phyloP scores from a whole-genome alignment of 1,140 invertebrate genomes.

The Monomorium pharaonis region DNA sequence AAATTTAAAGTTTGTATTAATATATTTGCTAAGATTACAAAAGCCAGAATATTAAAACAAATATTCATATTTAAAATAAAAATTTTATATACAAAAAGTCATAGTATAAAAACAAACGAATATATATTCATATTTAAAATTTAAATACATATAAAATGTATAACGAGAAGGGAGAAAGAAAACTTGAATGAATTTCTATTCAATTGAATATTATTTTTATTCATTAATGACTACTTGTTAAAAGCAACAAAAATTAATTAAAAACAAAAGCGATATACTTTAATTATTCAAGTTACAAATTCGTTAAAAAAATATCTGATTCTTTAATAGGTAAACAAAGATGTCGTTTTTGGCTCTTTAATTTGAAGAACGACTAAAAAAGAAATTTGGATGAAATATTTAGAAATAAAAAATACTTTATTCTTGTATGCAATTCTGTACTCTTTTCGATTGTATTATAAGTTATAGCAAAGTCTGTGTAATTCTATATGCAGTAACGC shows the following conservation, averaged over 20 bases:
- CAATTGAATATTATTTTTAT: not conserved
- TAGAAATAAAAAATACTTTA: not conserved
- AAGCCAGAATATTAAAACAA: not conserved
- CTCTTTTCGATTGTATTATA: not conserved
- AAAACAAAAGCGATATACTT: not conserved
- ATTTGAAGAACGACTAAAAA: too few species aligned
- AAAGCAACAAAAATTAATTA: too few species aligned
- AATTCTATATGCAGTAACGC: not conserved
- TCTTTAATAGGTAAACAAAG: not conserved
- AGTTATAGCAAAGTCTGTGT: not conserved
- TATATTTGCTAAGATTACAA: not conserved
- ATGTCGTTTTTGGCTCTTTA: not conserved
- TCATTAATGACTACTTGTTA: not conserved
- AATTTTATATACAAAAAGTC: too few species aligned
- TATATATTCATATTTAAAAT: constrained; percentile 1
- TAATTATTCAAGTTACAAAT: not conserved
- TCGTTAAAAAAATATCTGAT: not conserved
- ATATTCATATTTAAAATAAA: constrained; percentile 1
- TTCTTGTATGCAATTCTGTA: not conserved
- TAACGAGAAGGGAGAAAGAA: not conserved
- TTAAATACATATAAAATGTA: not conserved
- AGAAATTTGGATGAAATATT: not conserved
- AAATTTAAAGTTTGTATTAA: not conserved
- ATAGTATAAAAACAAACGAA: not conserved
- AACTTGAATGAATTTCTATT: not conserved